Percentiles rank a stretch among this genome's conserved stretches.
phyloP scores from a whole-genome alignment of 2,113 vertebrate genomes.

The Heptranchias perlo region DNA sequence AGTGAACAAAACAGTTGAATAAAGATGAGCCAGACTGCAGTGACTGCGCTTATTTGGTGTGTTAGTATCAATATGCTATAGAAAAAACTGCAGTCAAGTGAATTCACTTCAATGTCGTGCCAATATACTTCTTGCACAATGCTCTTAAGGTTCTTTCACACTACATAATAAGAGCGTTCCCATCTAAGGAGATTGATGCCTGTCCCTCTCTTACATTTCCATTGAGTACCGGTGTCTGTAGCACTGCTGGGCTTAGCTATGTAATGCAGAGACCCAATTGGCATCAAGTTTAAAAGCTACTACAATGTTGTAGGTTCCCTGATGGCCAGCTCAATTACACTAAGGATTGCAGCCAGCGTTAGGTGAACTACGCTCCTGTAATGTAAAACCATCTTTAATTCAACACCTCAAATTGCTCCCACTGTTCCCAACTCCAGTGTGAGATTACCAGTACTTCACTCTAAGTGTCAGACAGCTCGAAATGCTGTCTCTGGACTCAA shows the following conservation, averaged over 20 bases:
- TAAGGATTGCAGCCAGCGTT: neutral
- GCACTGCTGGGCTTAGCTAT: neutral
- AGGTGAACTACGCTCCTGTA: neutral
- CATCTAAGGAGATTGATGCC: too few species aligned
- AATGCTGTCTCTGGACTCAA: neutral
- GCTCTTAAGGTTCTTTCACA: too few species aligned
- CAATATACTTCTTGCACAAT: neutral
- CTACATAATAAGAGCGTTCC: too few species aligned
- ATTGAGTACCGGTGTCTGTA: neutral
- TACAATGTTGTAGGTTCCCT: neutral
- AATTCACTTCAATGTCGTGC: neutral
- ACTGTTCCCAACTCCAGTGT: neutral
- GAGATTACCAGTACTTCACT: neutral
- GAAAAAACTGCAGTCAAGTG: neutral
- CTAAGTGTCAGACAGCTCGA: neutral
- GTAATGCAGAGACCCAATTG: neutral
- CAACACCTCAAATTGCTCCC: neutral
- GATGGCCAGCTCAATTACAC: neutral
- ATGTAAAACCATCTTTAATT: neutral
- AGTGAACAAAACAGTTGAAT: neutral
- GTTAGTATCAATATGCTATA: too few species aligned
- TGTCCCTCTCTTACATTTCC: neutral
- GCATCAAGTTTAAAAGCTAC: neutral
- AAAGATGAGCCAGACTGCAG: neutral
- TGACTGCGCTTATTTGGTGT: too few species aligned